A percentile compares a stretch with the other conserved stretches of the same genome.
These are phyloP conservation scores for Hybos culiciformis DNA, from an alignment of 2,888 invertebrate genomes.

Conservation along the genomic window DNA sequence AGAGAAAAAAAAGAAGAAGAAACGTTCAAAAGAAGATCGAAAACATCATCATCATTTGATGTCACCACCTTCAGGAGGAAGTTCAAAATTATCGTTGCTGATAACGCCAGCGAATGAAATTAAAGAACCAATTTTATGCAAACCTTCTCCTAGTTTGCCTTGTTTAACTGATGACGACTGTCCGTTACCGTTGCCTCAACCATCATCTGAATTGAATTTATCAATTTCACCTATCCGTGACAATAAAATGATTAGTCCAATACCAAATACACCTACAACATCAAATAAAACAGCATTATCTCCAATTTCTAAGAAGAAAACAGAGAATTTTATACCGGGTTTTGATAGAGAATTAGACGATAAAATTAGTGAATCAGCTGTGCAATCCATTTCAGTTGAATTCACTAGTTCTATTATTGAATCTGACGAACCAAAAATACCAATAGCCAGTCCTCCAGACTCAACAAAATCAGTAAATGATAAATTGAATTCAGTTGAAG, in stretches of 20 bases:
- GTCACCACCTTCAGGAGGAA: constrained; percentile 22
- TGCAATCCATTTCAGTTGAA: constrained; percentile 59
- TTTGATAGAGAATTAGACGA: constrained; percentile 55
- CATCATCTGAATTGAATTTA: constrained; percentile 12
- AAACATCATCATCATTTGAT: constrained; percentile 47
- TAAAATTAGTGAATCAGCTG: constrained; percentile 62
- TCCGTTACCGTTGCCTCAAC: constrained; percentile 34
- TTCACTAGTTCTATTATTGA: constrained; percentile 34
- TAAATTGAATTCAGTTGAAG: constrained; percentile 52
- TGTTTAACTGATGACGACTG: constrained; percentile 50
- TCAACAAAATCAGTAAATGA: constrained; percentile 37
- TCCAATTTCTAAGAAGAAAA: constrained; percentile 33
- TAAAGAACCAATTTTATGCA: constrained; percentile 33
- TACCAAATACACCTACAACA: constrained; percentile 41
- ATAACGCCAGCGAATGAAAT: constrained; percentile 20
- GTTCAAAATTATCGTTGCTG: constrained; percentile 13
- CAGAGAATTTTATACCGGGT: constrained; percentile 51
- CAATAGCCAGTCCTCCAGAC: constrained; percentile 32
- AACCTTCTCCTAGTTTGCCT: constrained; percentile 48
- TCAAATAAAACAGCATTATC: constrained; percentile 17
- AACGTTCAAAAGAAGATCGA: constrained; percentile 66
- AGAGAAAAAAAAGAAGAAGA: constrained; percentile 75
- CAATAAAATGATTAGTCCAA: constrained; percentile 39
- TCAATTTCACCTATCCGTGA: constrained; percentile 29
- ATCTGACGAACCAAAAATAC: constrained; percentile 33